Percentiles rank a stretch among this genome's conserved stretches.
These are phyloP conservation scores for Catharus fuscescens DNA, from an alignment of 2,113 vertebrate species.

Conservation along the genomic window DNA sequence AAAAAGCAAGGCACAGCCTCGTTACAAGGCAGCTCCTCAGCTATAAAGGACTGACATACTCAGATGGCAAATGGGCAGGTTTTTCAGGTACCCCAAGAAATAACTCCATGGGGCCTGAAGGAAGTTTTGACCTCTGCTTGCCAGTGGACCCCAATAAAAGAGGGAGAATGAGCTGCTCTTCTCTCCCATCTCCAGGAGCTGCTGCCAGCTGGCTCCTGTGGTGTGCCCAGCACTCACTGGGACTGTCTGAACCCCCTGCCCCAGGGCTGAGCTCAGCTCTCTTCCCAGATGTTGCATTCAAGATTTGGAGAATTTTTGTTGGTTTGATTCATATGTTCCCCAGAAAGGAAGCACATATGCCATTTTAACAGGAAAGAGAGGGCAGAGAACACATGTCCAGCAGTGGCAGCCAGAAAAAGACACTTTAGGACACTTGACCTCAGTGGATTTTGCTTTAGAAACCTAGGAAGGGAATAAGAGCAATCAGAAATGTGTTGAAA, in stretches of 20 bases:
- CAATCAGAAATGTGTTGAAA: not conserved
- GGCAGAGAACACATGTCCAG: not conserved
- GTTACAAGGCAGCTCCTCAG: not conserved
- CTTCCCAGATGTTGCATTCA: not conserved
- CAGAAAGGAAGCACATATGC: not conserved
- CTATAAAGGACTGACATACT: not conserved
- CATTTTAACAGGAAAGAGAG: not conserved
- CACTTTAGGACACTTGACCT: not conserved
- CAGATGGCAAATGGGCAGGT: not conserved
- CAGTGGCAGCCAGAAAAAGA: not conserved
- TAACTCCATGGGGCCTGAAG: not conserved
- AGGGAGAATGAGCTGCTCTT: not conserved
- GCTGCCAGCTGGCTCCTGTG: not conserved
- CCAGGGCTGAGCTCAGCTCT: not conserved
- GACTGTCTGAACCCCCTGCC: not conserved
- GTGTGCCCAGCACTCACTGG: rapidly evolving
- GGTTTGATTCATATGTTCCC: not conserved
- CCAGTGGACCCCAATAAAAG: not conserved
- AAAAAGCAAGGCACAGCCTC: not conserved
- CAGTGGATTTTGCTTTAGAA: not conserved
- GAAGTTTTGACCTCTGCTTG: not conserved
- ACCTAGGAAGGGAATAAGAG: not conserved
- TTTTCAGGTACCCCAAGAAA: not conserved
- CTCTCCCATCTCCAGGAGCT: not conserved
- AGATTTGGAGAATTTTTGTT: not conserved